Evolutionary conservation across 2,113 vertebrate species (phyloP).

Genomic region (Erythrocebus patas): DNA sequence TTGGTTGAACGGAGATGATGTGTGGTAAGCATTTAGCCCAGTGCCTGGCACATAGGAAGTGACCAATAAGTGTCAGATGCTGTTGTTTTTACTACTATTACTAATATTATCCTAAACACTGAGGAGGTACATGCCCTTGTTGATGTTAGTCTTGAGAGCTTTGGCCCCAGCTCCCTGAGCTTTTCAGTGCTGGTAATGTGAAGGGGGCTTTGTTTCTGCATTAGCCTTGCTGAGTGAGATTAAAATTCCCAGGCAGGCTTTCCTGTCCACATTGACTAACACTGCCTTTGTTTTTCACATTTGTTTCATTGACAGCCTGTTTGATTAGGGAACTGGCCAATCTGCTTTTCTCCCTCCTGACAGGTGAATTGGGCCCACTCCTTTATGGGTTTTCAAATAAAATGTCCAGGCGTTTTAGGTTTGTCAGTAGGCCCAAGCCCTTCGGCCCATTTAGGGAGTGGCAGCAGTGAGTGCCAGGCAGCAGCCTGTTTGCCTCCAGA

Average conservation of each 20-base stretch:
- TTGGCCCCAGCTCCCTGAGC: slow-evolving; percentile 1
- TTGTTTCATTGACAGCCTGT: slow-evolving; percentile 29
- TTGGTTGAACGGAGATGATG: neutral
- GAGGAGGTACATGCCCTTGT: neutral
- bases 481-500: neutral
- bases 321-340: slow-evolving; percentile 17
- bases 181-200: neutral
- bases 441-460: neutral
- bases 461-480: neutral
- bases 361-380: neutral
- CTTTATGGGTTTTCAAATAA: neutral
- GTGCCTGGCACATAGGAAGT: neutral
- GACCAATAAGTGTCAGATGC: neutral
- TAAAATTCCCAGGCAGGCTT: slow-evolving; percentile 63
- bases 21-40: neutral
- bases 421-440: neutral
- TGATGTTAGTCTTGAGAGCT: slow-evolving; percentile 9
- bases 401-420: neutral
- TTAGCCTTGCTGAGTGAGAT: slow-evolving; percentile 54
- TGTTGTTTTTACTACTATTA: neutral
- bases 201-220: slow-evolving; percentile 59
- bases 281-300: neutral
- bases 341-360: neutral
- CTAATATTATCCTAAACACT: neutral
- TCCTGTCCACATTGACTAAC: slow-evolving; percentile 1